Evolutionary conservation across 2,797 vertebrate genomes (phyloP).

Genomic region (Urocyon cinereoargenteus): DNA sequence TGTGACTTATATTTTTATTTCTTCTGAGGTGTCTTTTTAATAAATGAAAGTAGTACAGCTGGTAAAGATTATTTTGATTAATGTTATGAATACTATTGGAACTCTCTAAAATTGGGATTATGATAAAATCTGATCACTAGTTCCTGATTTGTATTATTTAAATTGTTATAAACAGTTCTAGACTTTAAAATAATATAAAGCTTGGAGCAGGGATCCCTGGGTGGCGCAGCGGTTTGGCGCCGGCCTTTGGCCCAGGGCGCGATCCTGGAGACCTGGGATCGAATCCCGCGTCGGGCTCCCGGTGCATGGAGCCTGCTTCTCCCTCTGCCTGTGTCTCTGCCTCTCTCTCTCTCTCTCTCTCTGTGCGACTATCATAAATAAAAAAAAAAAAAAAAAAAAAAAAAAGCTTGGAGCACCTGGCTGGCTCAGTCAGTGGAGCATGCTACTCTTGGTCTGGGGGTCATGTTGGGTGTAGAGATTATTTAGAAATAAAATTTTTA

Average conservation of each 20-base stretch:
- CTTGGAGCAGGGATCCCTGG: too few relatives aligned
- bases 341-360: too few relatives aligned
- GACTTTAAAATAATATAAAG: neutral
- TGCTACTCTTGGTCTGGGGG: neutral
- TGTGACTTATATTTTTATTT: slow-evolving; percentile 35
- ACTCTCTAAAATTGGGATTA: slow-evolving; percentile 29
- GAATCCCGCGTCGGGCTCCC: too few relatives aligned
- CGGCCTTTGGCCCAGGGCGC: too few relatives aligned
- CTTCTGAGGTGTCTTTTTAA: slow-evolving; percentile 47
- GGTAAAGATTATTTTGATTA: slow-evolving; percentile 46
- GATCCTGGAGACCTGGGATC: too few relatives aligned
- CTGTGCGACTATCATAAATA: too few relatives aligned
- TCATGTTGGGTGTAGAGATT: neutral
- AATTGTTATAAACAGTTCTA: slow-evolving; percentile 26
- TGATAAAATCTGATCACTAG: neutral
- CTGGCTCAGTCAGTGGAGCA: neutral
- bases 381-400: too few relatives aligned
- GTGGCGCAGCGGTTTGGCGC: too few relatives aligned
- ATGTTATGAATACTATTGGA: neutral
- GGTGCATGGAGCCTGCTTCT: too few relatives aligned
- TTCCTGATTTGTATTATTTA: slow-evolving; percentile 23
- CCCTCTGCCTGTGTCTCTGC: too few relatives aligned
- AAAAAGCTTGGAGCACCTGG: neutral
- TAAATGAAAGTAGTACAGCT: slow-evolving; percentile 17
- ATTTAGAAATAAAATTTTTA: neutral